Base-by-base conservation (phyloP, 2,797 vertebrate species). In the Esox masquinongy region DNA sequence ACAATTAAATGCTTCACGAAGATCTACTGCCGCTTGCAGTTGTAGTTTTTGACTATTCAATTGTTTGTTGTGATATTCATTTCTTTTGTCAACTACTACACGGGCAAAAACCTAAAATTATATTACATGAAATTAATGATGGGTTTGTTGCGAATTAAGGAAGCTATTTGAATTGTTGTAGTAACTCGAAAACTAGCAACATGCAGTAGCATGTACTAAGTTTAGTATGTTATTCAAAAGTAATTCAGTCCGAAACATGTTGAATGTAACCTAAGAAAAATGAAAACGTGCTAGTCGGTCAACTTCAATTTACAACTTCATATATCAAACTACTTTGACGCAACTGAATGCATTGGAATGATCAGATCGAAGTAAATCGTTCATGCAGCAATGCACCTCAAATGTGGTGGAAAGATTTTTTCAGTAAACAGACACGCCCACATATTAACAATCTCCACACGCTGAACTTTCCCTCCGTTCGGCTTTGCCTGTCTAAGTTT, bases 391-490 rank as follows among this genome's bases (percentile, higher is more conserved):
- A 31, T 31, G 3, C 87, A 72, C 78, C 31, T 29, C 12, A 81
- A 88, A 87, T 90, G 77, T 79, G 85, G 77, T 80, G 77, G 86
- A 82, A 70, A 68, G 16, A 72, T 59, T 22, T 1, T 24, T 1
- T 59, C 51, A 51, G 53, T 66, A 69, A 80, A 83, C 83, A 89
- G 85, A 84, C 85, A 86, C 84, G 59, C 85, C 84, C 83, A 83
- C 79, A 22, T 15, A 43, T 51, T 34, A 49, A 70, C 61, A 26
- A 4, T 24, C 66, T 24, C 74, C 17, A n/a, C 34, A 80, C 34
- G 50, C 74, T 39, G 24, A 66, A 66, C 14, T 66, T 31, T n/a
- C 53, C 16, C 6, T 19, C n/a, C 7, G 8, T 24, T 24, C 56
- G 2, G 11, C 56, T 24, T 59, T 59, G 43, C 43, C 43, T 4